Evolutionary conservation across 2,888 invertebrate species (phyloP).

Genomic region (Nephrotoma flavescens): DNA sequence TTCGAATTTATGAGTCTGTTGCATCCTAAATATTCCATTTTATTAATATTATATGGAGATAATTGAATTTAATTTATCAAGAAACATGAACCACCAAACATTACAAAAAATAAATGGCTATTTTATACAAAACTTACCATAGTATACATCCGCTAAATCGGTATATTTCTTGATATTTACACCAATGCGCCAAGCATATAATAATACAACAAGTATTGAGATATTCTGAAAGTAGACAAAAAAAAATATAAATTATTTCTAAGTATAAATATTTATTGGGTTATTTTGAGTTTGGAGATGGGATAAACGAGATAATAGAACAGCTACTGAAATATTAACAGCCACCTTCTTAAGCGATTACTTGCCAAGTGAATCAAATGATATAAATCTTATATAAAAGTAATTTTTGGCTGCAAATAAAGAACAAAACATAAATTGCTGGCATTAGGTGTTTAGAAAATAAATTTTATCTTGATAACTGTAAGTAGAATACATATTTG

Average conservation of each 20-base stretch:
- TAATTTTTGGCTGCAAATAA: too few species aligned
- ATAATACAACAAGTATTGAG: slow-evolving; percentile 55
- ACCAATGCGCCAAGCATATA: slow-evolving; percentile 62
- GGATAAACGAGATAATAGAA: too few species aligned
- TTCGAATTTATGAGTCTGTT: not conserved
- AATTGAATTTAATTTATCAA: not conserved
- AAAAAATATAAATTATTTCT: not conserved
- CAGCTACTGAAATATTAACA: too few species aligned
- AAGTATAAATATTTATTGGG: not conserved
- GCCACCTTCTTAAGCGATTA: too few species aligned
- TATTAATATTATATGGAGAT: not conserved
- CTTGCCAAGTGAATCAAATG: too few species aligned
- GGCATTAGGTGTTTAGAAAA: too few species aligned
- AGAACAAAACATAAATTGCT: too few species aligned
- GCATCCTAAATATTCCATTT: not conserved
- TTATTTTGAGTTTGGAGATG: too few species aligned
- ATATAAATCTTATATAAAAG: too few species aligned
- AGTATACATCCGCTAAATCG: slow-evolving; percentile 59
- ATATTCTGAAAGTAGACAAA: slow-evolving; percentile 49
- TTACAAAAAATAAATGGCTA: not conserved
- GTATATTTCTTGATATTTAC: slow-evolving; percentile 53
- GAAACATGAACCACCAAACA: not conserved
- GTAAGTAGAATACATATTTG: too few species aligned
- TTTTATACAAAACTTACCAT: slow-evolving; percentile 39
- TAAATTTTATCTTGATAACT: too few species aligned